Percentiles rank a stretch among this genome's conserved stretches.
These are phyloP conservation scores for Tapirus indicus DNA, from an alignment of 2,797 vertebrate genomes.

Conservation along the genomic window DNA sequence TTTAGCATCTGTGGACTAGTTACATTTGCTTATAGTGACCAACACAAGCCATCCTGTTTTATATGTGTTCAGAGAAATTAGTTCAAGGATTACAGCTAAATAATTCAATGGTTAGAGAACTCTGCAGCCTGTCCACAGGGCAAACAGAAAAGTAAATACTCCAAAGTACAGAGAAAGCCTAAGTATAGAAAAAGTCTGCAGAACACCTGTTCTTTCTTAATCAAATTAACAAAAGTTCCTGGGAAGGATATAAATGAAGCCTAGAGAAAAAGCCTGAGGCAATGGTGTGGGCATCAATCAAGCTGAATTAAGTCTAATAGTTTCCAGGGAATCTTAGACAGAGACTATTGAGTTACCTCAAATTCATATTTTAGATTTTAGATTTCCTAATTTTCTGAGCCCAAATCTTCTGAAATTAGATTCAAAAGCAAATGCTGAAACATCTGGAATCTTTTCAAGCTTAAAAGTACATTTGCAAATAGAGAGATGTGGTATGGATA, in stretches of 20 bases:
- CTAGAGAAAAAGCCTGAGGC: neutral
- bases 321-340: neutral
- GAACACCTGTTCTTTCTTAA: neutral
- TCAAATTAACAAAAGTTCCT: neutral
- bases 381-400: neutral
- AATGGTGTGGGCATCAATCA: neutral
- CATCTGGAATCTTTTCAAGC: neutral
- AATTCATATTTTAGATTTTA: neutral
- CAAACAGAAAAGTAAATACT: neutral
- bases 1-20: neutral
- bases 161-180: neutral
- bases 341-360: neutral
- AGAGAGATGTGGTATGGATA: neutral
- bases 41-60: neutral
- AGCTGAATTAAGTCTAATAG: neutral
- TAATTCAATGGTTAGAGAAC: neutral
- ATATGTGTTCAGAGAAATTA: slow-evolving; percentile 23
- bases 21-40: neutral
- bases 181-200: neutral
- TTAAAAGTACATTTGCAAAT: neutral
- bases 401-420: neutral
- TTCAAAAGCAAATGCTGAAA: neutral
- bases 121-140: neutral
- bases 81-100: neutral
- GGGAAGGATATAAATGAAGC: neutral